phyloP scores from a whole-genome alignment of 2,888 invertebrate genomes.

The Caenorhabditis sp. region DNA sequence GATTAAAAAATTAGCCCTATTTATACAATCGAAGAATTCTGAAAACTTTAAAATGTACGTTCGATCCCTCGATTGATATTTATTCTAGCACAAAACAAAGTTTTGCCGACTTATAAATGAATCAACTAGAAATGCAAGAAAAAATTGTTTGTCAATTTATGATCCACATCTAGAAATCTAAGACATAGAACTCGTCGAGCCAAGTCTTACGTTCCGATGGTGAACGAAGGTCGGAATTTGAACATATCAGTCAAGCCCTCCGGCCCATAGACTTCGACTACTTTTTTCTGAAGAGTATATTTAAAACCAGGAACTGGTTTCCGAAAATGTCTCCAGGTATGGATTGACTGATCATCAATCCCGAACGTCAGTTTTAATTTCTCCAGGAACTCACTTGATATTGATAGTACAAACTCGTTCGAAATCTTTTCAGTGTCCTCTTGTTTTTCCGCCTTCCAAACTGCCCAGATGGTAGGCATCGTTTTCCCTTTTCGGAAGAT shows the following conservation, averaged over 20 bases:
- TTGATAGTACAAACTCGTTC: not conserved
- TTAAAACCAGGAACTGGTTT: no score
- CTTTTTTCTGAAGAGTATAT: no score
- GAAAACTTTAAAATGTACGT: not conserved
- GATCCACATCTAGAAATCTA: no score
- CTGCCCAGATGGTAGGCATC: not conserved
- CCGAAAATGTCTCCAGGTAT: not conserved
- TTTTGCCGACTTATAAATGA: no score
- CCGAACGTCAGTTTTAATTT: not conserved
- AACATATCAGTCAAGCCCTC: no score
- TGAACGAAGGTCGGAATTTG: no score
- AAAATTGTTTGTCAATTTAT: no score
- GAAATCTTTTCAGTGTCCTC: not conserved
- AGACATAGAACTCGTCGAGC: no score
- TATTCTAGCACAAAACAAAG: no score
- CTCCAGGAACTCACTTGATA: not conserved
- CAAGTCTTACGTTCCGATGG: no score
- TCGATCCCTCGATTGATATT: no score
- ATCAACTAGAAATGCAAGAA: not conserved
- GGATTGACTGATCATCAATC: constrained; percentile 7
- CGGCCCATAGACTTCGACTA: no score
- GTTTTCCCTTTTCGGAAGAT: not conserved
- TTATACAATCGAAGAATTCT: not conserved
- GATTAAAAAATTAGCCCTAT: not conserved
- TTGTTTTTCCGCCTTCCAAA: constrained; percentile 1